phyloP scores from a whole-genome alignment of 2,113 vertebrate species.

The Thalassarche chlororhynchos region DNA sequence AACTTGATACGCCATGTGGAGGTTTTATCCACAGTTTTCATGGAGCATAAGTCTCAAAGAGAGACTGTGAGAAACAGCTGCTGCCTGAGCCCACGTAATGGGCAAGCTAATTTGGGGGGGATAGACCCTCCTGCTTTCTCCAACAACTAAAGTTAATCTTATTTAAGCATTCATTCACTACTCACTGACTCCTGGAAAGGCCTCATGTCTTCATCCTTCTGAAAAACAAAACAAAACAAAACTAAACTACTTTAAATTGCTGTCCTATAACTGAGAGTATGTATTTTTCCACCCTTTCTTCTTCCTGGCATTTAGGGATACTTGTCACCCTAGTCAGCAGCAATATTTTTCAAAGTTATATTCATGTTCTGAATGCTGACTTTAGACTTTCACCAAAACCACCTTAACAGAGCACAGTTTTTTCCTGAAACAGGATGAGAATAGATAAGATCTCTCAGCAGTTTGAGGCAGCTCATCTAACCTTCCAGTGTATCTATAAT shows the following conservation, averaged over 20 bases:
- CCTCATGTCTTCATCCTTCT: not conserved
- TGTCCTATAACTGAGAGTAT: not conserved
- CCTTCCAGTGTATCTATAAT: conserved; percentile 18
- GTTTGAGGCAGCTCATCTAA: not conserved
- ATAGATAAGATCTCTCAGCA: not conserved
- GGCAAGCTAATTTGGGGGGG: not conserved
- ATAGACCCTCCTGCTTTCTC: not conserved
- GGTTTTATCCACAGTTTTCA: not conserved
- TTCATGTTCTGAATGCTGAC: not conserved
- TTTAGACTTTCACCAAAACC: not conserved
- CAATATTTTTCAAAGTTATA: not conserved
- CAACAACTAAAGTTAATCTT: not conserved
- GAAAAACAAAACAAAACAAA: not conserved
- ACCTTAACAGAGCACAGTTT: not conserved
- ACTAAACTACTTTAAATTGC: not conserved
- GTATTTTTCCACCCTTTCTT: not conserved
- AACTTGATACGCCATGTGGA: accelerated
- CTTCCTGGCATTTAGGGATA: not conserved
- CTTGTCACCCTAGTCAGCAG: not conserved
- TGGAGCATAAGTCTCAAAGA: not conserved
- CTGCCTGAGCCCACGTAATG: not conserved
- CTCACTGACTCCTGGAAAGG: not conserved
- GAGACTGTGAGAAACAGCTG: not conserved
- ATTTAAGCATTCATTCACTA: not conserved
- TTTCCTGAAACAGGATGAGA: not conserved